Base-by-base conservation (phyloP, 2,888 invertebrate genomes). In the Leptogaster cylindrica region DNA sequence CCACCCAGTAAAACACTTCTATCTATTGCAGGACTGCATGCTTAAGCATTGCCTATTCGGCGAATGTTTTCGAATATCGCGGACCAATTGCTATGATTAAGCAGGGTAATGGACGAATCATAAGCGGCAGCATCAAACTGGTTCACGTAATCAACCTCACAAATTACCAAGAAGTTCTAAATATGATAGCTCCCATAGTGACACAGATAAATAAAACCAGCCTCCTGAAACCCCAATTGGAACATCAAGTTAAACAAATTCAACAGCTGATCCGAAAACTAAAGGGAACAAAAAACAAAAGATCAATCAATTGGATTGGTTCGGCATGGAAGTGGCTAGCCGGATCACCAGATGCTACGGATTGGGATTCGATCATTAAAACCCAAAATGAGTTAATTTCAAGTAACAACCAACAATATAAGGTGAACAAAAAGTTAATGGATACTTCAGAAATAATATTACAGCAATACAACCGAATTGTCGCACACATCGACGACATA, bases 341-440 rank as follows among this genome's bases (percentile, higher is more conserved):
- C 10, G 52, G 52, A 14, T 33, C 31, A 2, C 31, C 65, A 20
- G 50, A 65, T 25, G 64, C 50, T 8, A 39, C 48, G 2, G 64
- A 65, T 10, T 65, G 64, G 64, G 50, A 50, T 12, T 18, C 2
- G 4, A 51, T 50, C 20, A 25, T 25, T 1, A 50, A 39, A 14
- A 50, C 25, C 39, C 50, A 50, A 33, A 39, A 50, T 8, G 7
- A 23, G 25, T 6, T 65, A 8, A 39, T 50, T 18, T 12, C 23
- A 8, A 65, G 25, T 23, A 65, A 65, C 7, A 65, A 65, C 36
- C 25, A 65, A 39, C 65, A 65, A 25, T 65, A 50, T 23, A 50
- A 65, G 39, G 4, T 65, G 36, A 65, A 65, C 10, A 48, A 44
- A 14, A n/a, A n/a, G n/a, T n/a, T n/a, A 12, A 31, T 66, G 16